phyloP scores from a whole-genome alignment of 2,797 vertebrate species.

The Sandelia bainsii region DNA sequence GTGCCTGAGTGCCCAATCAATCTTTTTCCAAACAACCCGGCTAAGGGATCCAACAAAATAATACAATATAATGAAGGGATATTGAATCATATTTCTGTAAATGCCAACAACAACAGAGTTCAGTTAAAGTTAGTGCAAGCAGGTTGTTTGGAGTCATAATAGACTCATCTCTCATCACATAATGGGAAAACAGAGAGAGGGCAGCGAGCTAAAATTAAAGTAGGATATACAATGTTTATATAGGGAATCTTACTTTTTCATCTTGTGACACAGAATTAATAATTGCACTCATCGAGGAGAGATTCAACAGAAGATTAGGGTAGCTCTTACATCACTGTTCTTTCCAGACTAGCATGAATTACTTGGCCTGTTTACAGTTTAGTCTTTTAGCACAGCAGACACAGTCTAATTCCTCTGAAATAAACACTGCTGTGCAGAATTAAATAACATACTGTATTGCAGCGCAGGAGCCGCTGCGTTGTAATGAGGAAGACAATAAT shows the following conservation, averaged over 20 bases:
- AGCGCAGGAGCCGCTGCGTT: slow-evolving; percentile 13
- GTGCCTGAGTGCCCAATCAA: slow-evolving; percentile 65
- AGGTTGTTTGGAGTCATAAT: slow-evolving; percentile 23
- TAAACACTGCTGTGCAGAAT: slow-evolving; percentile 35
- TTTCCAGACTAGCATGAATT: slow-evolving; percentile 58
- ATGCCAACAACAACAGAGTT: slow-evolving; percentile 34
- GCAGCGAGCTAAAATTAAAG: slow-evolving; percentile 37
- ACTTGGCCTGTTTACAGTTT: slow-evolving; percentile 59
- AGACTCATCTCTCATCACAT: slow-evolving; percentile 61
- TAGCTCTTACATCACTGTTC: slow-evolving; percentile 61
- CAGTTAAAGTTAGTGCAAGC: slow-evolving; percentile 42
- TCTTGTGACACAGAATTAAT: slow-evolving; percentile 70
- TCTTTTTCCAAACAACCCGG: slow-evolving; percentile 65
- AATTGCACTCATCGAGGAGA: slow-evolving; percentile 56
- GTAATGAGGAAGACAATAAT: slow-evolving; percentile 50
- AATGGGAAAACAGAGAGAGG: slow-evolving; percentile 34
- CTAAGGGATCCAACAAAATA: slow-evolving; percentile 43
- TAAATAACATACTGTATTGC: slow-evolving; percentile 31
- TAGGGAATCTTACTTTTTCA: slow-evolving; percentile 33
- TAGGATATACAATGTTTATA: slow-evolving; percentile 45
- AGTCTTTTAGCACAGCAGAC: slow-evolving; percentile 43
- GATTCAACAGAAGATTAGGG: slow-evolving; percentile 78
- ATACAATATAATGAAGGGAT: slow-evolving; percentile 51
- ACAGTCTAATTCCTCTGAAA: slow-evolving; percentile 46
- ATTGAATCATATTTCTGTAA: slow-evolving; percentile 35